Base-by-base conservation (phyloP, 2,797 vertebrate genomes). In the Cryptoblepharus egeriae region DNA sequence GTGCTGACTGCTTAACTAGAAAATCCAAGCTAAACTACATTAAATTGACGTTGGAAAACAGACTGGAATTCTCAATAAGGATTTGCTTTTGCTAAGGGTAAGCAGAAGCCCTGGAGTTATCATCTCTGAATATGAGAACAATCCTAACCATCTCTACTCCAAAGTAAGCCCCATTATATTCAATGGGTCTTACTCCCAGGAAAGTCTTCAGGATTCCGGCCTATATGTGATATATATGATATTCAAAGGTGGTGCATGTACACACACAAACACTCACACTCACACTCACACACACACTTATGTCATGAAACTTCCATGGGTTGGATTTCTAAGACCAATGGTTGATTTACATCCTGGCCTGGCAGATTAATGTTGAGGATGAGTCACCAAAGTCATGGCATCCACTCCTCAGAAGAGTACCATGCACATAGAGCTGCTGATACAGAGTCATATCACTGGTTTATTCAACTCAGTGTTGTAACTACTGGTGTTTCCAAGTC, bases 1-100 rank as follows among this genome's bases (percentile, higher is more conserved):
- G 39, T 80, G 67, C 18, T 80, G 77, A 45, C 28, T 79, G 57
- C 75, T 85, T 75, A 89, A 75, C 87, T 88, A 28, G 5, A 82
- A 77, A 35, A 83, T 15, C 75, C 42, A 81, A 78, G 67, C 75
- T 77, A 67, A 87, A 71, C 26, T 39, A 24, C 16, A 35, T 72
- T 67, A 72, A 82, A 87, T 82, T 69, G 22, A 74, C 16, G 30
- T 75, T 74, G 86, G 45, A 28, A 74, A n/a, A 24, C 58, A 74
- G 15, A 77, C 37, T 75, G n/a, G 88, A 88, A 87, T 80, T 75
- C 6, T n/a, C 77, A 74, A 39, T 3, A 75, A 9, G 7, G 75
- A 75, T 63, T 26, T 58, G 32, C 80, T 88, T 91, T 69, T 57
- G 12, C 39, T 85, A 81, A 83, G 69, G 85, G 65, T 61, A 2